Percentiles rank a stretch among this genome's conserved stretches.
Evolutionary conservation across 2,113 vertebrate genomes (phyloP).

Genomic region (Pomatostomus ruficeps): DNA sequence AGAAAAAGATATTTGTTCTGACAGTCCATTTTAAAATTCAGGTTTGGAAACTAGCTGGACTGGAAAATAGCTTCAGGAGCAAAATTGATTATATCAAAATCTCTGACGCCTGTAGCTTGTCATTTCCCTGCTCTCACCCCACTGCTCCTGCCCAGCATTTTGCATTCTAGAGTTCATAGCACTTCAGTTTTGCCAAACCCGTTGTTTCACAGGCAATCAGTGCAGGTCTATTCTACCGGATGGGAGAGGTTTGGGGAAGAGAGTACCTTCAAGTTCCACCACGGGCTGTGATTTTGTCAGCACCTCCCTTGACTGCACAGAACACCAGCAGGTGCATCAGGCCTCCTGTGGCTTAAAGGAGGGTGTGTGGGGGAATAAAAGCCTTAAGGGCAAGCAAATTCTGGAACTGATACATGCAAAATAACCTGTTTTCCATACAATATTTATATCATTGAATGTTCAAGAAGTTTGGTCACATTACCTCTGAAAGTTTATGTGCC

Average conservation of each 20-base stretch:
- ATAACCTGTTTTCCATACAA: not conserved
- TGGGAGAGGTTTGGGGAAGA: not conserved
- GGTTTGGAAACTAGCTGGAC: conserved; percentile 16
- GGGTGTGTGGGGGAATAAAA: not conserved
- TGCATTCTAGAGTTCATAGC: not conserved
- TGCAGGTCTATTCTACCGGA: not conserved
- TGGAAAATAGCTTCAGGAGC: conserved; percentile 47
- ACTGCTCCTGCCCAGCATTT: not conserved
- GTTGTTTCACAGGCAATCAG: not conserved
- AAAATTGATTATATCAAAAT: conserved; percentile 21
- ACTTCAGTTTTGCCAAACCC: not conserved
- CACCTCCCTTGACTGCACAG: not conserved
- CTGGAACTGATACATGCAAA: not conserved
- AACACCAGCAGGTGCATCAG: not conserved
- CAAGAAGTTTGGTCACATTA: conserved; percentile 56
- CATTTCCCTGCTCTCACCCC: not conserved
- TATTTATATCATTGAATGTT: not conserved
- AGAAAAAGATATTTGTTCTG: conserved; percentile 4
- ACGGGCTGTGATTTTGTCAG: not conserved
- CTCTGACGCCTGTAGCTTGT: not conserved
- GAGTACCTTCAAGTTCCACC: not conserved
- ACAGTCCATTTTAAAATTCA: conserved; percentile 8
- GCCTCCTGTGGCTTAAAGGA: not conserved
- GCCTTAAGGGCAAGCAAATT: not conserved
- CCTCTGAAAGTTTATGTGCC: conserved; percentile 91